Percentiles rank a stretch among this genome's conserved stretches.
These are phyloP conservation scores for Colius striatus DNA, from an alignment of 2,113 vertebrate species.

Conservation along the genomic window DNA sequence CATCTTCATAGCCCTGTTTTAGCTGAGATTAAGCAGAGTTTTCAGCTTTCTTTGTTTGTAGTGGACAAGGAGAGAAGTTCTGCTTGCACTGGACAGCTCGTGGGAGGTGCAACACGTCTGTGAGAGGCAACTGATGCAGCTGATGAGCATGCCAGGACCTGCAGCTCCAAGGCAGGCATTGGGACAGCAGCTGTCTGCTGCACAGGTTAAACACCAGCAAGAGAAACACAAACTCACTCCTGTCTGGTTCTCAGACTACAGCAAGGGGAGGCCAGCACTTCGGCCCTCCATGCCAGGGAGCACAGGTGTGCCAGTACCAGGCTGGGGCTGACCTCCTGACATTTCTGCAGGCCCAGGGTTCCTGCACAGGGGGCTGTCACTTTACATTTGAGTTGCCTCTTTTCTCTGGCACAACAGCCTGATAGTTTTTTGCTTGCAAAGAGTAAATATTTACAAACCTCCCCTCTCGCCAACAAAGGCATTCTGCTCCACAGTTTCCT, in stretches of 20 bases:
- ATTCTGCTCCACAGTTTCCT: conserved; percentile 40
- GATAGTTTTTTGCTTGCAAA: background rate
- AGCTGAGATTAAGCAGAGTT: background rate
- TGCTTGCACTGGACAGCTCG: background rate
- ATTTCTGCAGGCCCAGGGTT: background rate
- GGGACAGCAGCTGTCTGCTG: background rate
- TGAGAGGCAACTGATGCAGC: background rate
- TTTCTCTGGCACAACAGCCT: conserved; percentile 11
- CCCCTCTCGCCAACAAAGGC: conserved; percentile 27
- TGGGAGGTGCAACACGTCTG: background rate
- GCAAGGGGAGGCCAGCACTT: background rate
- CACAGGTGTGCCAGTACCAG: background rate
- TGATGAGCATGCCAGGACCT: background rate
- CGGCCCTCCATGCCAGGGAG: background rate
- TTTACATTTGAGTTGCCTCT: background rate
- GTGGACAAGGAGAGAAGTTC: background rate
- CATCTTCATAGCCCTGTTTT: too few relatives aligned
- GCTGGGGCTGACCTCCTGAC: background rate
- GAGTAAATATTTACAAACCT: conserved; percentile 45
- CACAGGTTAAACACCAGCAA: background rate
- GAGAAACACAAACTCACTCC: background rate
- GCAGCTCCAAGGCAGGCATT: background rate
- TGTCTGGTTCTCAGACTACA: background rate
- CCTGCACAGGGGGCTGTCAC: background rate
- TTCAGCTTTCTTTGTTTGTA: background rate